A percentile compares a stretch with the other conserved stretches of the same genome.
These are phyloP conservation scores for Diceros bicornis DNA, from an alignment of 2,797 vertebrate genomes.

Conservation along the genomic window DNA sequence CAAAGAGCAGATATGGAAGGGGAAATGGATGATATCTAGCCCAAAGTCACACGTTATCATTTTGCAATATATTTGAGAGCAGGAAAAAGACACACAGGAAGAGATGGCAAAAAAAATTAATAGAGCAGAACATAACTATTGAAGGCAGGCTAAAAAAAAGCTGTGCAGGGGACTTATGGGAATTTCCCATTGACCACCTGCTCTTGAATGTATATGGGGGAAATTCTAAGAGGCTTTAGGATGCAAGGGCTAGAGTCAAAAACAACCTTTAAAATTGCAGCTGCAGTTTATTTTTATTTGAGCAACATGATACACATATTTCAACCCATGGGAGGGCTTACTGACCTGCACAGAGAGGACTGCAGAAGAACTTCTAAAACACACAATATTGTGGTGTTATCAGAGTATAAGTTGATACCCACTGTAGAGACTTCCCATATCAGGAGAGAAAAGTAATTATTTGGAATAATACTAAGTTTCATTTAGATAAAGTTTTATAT, in stretches of 20 bases:
- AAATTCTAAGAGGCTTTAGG: constrained; percentile 86
- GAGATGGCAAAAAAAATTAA: constrained; percentile 46
- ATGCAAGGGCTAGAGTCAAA: constrained; percentile 84
- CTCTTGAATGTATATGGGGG: constrained; percentile 84
- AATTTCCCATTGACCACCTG: constrained; percentile 90
- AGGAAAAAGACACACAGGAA: constrained; percentile 60
- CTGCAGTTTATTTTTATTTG: constrained; percentile 87
- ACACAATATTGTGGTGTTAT: not conserved
- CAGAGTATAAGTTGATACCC: not conserved
- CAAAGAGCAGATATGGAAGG: not conserved
- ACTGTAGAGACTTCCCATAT: not conserved
- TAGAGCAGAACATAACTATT: not conserved
- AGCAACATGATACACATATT: constrained; percentile 53
- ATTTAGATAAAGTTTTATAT: not conserved
- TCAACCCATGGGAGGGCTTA: constrained; percentile 15
- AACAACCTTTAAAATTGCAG: constrained; percentile 87
- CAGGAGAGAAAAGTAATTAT: not conserved
- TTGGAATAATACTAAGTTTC: not conserved
- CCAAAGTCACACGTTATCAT: not conserved
- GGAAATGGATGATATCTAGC: not conserved
- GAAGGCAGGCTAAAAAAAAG: constrained; percentile 61
- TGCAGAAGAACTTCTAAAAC: not conserved
- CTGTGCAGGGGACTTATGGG: constrained; percentile 80
- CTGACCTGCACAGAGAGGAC: not conserved
- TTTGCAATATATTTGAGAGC: not conserved